Conservation (phyloP, 2,113 vertebrate species). For the Heterotis niloticus region DNA sequence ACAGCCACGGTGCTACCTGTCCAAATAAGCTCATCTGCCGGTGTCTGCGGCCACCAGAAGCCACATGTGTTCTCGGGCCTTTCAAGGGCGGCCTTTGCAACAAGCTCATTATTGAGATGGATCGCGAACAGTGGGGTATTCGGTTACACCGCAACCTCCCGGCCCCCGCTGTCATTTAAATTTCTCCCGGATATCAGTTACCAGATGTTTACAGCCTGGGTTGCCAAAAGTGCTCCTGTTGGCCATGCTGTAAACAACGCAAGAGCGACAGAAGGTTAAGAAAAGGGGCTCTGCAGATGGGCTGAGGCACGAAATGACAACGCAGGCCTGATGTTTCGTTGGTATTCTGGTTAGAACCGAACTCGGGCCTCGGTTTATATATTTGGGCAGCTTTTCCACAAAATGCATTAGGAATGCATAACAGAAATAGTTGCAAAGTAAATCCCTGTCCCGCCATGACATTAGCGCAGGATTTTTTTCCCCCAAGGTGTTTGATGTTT, state of each 20-base stretch:
- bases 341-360: too few species aligned
- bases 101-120: background rate
- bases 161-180: background rate
- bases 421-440: background rate
- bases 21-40: background rate
- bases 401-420: background rate
- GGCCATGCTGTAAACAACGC: background rate
- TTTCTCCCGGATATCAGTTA: background rate
- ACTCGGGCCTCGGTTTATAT: background rate
- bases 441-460: background rate
- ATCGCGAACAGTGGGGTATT: background rate
- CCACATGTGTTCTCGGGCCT: background rate
- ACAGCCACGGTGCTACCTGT: background rate
- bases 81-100: background rate
- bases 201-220: slow-evolving; percentile 7
- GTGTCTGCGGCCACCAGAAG: background rate
- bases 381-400: background rate
- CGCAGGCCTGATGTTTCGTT: too few species aligned
- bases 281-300: background rate
- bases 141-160: background rate
- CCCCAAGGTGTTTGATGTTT: background rate
- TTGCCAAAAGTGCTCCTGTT: background rate
- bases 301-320: background rate
- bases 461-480: background rate
- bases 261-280: background rate